Conservation (phyloP, 1,140 invertebrate genomes). For the Venturia canescens region DNA sequence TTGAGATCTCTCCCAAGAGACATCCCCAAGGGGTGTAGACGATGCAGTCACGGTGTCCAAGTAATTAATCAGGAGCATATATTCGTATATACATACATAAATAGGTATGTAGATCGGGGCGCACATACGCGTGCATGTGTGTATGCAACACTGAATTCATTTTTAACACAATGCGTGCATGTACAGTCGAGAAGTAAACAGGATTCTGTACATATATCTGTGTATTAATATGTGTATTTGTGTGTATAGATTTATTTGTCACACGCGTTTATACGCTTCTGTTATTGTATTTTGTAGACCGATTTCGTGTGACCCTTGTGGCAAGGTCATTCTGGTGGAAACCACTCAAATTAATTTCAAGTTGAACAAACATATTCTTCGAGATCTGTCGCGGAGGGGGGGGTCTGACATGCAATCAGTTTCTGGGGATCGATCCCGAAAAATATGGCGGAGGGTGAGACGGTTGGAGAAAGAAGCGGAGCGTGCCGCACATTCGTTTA, state of each 20-base stretch:
- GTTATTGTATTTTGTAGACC: constrained; percentile 21
- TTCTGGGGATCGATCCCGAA: constrained; percentile 38
- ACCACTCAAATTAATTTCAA: constrained; percentile 77
- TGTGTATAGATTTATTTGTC: no score
- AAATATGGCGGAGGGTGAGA: not conserved
- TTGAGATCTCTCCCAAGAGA: constrained; percentile 41
- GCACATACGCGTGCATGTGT: no score
- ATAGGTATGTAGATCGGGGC: not conserved
- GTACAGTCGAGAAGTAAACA: not conserved
- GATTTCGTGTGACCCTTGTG: constrained; percentile 12
- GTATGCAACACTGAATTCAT: not conserved
- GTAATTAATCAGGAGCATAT: constrained; percentile 66
- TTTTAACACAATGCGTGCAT: not conserved
- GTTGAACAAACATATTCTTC: constrained; percentile 73
- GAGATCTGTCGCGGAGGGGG: constrained; percentile 62
- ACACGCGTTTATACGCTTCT: not conserved
- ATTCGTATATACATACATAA: constrained; percentile 38
- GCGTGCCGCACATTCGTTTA: no score
- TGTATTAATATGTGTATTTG: no score
- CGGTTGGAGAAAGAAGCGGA: not conserved
- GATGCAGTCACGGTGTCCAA: constrained; percentile 52
- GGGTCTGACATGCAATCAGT: constrained; percentile 71
- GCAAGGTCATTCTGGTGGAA: constrained; percentile 62
- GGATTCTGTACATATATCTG: no score
- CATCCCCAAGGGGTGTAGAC: constrained; percentile 45